Percentiles rank a stretch among this genome's conserved stretches.
Conservation (phyloP, 2,113 vertebrate genomes). For the Calyptomena viridis region DNA sequence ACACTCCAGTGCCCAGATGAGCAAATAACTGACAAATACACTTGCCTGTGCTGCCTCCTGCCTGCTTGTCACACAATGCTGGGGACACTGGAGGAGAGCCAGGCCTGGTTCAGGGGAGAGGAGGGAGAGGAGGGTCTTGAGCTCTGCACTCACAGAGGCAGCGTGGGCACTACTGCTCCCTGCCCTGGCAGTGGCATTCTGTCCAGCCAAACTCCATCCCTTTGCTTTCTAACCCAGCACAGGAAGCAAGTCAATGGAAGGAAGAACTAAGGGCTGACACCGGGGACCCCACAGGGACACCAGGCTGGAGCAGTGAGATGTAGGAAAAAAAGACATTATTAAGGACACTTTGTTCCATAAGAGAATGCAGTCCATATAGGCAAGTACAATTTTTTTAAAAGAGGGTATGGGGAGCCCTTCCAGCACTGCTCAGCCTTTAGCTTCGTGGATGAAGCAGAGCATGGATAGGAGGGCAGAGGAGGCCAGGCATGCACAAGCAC, state of each 20-base stretch:
- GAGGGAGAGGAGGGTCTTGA: background rate
- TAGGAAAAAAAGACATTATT: background rate
- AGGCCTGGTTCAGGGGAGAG: background rate
- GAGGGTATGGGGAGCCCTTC: background rate
- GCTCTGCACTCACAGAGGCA: background rate
- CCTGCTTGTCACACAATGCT: background rate
- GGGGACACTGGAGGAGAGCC: background rate
- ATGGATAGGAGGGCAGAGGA: background rate
- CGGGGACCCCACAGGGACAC: background rate
- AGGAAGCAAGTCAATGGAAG: rapidly evolving
- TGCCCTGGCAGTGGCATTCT: rapidly evolving
- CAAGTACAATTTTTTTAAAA: background rate
- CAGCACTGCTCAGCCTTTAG: background rate
- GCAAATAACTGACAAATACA: background rate
- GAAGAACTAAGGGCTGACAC: background rate
- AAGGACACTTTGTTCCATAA: background rate
- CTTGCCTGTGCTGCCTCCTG: background rate
- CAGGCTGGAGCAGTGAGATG: rapidly evolving
- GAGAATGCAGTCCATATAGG: background rate
- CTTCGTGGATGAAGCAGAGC: background rate
- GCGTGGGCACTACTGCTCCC: background rate
- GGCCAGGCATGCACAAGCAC: background rate
- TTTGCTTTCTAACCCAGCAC: background rate
- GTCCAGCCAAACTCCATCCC: background rate
- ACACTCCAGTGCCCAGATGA: background rate